Conservation (phyloP, 92 coral and sea anemone genomes). For the Zoanthus gigantus region DNA sequence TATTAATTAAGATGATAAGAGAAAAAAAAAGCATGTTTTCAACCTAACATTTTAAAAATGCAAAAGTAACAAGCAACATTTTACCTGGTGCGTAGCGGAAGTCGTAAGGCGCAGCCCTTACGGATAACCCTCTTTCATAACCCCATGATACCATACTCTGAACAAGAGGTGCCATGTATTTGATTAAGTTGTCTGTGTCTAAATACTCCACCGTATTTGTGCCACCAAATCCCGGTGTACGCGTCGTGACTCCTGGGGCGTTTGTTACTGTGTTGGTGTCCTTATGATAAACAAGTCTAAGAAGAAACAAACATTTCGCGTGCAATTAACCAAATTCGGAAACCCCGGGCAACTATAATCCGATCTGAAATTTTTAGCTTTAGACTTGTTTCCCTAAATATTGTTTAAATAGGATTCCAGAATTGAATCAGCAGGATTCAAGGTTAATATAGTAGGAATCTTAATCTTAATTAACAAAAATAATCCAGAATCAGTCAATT, state of each 20-base stretch:
- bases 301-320: background rate
- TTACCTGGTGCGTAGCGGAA: constrained; percentile 86
- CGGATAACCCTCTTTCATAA: constrained; percentile 76
- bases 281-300: constrained; percentile 75
- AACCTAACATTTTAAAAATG: background rate
- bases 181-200: constrained; percentile 68
- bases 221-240: constrained; percentile 88
- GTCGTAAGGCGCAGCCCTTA: constrained; percentile 90
- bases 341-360: background rate
- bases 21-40: too few relatives aligned
- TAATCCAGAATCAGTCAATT: background rate
- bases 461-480: background rate
- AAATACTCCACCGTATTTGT: constrained; percentile 83
- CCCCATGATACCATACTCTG: constrained; percentile 83
- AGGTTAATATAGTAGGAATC: background rate
- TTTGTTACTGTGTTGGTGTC: constrained; percentile 71
- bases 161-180: constrained; percentile 81
- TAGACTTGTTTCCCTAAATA: too few relatives aligned
- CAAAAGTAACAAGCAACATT: background rate
- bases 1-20: too few relatives aligned
- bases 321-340: background rate
- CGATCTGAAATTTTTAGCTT: too few relatives aligned
- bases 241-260: constrained; percentile 82
- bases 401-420: background rate
- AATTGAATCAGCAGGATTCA: background rate